Conservation (phyloP, 2,797 vertebrate species). For the Gobio occitaniae region DNA sequence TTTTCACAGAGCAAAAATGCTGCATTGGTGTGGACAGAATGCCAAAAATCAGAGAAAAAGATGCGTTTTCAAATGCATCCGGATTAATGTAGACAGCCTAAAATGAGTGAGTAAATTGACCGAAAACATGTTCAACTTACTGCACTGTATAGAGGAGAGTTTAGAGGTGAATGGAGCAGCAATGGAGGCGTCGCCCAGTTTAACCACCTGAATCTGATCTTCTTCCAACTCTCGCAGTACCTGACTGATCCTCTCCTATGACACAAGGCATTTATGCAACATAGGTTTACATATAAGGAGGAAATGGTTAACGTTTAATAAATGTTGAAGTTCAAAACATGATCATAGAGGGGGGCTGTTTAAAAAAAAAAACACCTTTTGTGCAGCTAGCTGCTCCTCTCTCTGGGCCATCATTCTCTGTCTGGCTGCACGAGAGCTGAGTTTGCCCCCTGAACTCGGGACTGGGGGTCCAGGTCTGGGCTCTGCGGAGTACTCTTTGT, state of each 20-base stretch:
- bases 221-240: conserved; percentile 94
- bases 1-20: not conserved
- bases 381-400: conserved; percentile 90
- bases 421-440: conserved; percentile 83
- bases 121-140: conserved; percentile 77
- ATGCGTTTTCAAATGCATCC: not conserved
- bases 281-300: not conserved
- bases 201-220: conserved; percentile 92
- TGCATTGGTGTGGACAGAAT: not conserved
- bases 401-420: conserved; percentile 85
- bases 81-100: not conserved
- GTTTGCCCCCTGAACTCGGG: conserved; percentile 72
- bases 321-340: not conserved
- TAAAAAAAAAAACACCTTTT: conserved; percentile 79
- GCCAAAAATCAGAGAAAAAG: not conserved
- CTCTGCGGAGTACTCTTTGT: conserved; percentile 78
- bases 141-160: conserved; percentile 97
- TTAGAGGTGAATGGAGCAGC: conserved; percentile 98
- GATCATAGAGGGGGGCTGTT: not conserved
- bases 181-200: conserved; percentile 96
- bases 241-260: conserved; percentile 92
- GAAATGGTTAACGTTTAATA: not conserved
- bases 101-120: not conserved
- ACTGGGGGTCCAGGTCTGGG: conserved; percentile 68
- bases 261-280: conserved; percentile 23